Evolutionary conservation across 2,888 invertebrate species (phyloP), one percentile per base, ranked within the genome.

Genomic region (Azorinus chamasolen): DNA sequence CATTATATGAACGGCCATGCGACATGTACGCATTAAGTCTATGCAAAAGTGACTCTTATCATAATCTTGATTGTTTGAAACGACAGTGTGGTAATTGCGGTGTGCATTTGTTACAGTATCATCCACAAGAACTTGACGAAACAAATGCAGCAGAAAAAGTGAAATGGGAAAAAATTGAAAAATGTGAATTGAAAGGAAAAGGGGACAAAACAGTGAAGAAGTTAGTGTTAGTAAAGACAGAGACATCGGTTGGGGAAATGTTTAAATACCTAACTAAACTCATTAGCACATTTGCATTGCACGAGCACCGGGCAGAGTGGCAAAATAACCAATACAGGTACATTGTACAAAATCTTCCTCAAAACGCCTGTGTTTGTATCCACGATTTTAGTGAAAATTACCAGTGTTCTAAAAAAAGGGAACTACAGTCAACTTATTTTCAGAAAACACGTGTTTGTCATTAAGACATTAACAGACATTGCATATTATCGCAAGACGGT

Each of bases 301-400:
- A 69, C 27, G 32, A 69, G 16, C 53, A 48, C 27, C 6, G 54
- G 22, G 59, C 69, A 25, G 16, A 61, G 8, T 69, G 69, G 59
- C 50, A 61, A 37, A 22, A 43, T 37, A 20, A 57, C 32, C 55
- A 54, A 55, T 39, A 39, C 16, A 62, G n/a, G 32, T n/a, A 48
- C 20, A 12, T 62, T n/a, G 39, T 27, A 16, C 20, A 48, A n/a
- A 25, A 48, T 50, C 25, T 66, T 20, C 59, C 48, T 12, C 2
- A 18, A 5, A 25, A 37, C 27, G 14, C 62, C 14, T 61, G 57
- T 22, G 48, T 71, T 0, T 25, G 27, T 16, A 27, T 77, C n/a
- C 71, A 77, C 39, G 72, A 72, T 45, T 72, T 55, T 24, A 57
- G 57, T 24, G 77, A 72, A 64, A 68, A 77, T 39, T 77, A 68